These are phyloP conservation scores for Heliothis virescens DNA, from an alignment of 1,140 invertebrate species.

Conservation along the genomic window DNA sequence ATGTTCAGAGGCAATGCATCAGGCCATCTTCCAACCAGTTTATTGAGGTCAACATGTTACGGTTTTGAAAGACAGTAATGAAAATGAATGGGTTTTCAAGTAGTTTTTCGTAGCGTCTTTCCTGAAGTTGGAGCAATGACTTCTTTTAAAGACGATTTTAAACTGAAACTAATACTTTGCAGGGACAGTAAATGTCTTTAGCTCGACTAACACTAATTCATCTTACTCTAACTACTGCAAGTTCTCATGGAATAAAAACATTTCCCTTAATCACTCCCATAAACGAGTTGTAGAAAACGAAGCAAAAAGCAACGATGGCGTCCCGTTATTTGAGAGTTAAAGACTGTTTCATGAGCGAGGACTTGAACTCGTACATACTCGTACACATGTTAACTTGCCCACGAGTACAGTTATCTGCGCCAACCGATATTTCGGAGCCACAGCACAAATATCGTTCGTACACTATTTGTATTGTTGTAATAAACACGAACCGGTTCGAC, in stretches of 20 bases:
- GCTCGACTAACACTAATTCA: no score
- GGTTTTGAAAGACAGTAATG: constrained; percentile 17
- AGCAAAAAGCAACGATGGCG: constrained; percentile 53
- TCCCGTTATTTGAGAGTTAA: constrained; percentile 62
- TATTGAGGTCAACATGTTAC: constrained; percentile 17
- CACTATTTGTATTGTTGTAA: constrained; percentile 30
- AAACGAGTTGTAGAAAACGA: constrained; percentile 43
- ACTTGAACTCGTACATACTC: constrained; percentile 24
- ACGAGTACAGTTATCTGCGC: constrained; percentile 46
- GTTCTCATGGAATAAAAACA: constrained; percentile 17
- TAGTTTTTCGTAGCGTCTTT: background rate
- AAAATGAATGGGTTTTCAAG: background rate
- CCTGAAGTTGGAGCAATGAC: background rate
- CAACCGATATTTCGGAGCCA: constrained; percentile 42
- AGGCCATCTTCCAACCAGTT: constrained; percentile 10
- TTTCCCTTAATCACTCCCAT: constrained; percentile 34
- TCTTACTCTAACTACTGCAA: no score
- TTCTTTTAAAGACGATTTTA: no score
- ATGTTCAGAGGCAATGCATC: constrained; percentile 21
- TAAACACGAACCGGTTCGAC: constrained; percentile 22
- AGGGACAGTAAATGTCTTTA: no score
- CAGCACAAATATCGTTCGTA: constrained; percentile 26
- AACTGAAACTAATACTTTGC: no score
- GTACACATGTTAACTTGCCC: constrained; percentile 37
- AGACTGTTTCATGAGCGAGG: constrained; percentile 56